phyloP scores from a whole-genome alignment of 2,797 vertebrate species.

The Sarcoramphus papa region DNA sequence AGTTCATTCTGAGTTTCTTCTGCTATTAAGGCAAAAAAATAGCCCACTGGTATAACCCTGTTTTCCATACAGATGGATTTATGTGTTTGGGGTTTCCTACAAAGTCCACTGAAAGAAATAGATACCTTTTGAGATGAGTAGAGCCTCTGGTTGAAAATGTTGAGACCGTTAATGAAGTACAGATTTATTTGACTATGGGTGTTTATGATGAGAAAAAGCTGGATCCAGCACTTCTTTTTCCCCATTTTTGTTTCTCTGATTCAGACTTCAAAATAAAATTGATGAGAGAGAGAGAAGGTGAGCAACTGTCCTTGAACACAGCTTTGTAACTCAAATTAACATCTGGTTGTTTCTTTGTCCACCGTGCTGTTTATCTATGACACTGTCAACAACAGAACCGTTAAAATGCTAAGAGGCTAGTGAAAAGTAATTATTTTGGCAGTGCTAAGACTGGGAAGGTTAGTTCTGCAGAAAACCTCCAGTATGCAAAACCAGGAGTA shows the following conservation, averaged over 20 bases:
- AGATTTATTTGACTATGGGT: neutral
- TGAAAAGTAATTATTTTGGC: neutral
- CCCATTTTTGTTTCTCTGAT: neutral
- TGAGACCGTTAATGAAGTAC: neutral
- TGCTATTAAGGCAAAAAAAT: neutral
- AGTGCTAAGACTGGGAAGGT: neutral
- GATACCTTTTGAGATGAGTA: neutral
- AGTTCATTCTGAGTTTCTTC: neutral
- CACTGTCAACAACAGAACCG: neutral
- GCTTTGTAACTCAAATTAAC: neutral
- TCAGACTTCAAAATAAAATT: neutral
- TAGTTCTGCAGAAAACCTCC: neutral
- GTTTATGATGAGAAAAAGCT: neutral
- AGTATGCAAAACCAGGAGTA: neutral
- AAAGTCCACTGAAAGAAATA: neutral
- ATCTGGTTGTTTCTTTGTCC: neutral
- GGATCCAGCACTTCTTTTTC: neutral
- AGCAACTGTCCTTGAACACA: neutral
- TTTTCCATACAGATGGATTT: neutral
- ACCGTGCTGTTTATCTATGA: neutral
- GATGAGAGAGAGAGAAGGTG: neutral
- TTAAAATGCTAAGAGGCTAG: neutral
- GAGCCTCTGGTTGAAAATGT: neutral
- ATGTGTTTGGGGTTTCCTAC: neutral
- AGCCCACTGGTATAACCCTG: neutral